A percentile compares a stretch with the other conserved stretches of the same genome.
Evolutionary conservation across 2,888 invertebrate genomes (phyloP).

Genomic region (Tenthredo notha): DNA sequence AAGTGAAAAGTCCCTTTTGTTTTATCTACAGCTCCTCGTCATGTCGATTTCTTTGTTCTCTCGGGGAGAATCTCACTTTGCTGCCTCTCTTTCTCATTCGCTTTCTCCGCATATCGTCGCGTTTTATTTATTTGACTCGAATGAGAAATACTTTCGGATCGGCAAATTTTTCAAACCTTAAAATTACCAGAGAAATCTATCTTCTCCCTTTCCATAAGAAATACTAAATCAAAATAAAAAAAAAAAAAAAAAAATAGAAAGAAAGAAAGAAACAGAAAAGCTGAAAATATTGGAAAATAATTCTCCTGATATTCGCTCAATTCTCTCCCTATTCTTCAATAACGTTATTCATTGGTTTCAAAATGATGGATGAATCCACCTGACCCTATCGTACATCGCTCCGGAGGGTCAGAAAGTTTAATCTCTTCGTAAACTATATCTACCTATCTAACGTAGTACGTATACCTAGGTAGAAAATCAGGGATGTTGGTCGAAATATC

Average conservation of each 20-base stretch:
- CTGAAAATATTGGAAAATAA: neutral
- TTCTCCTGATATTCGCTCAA: neutral
- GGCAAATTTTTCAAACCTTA: neutral
- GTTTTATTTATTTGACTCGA: slow-evolving; percentile 3
- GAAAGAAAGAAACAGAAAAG: neutral
- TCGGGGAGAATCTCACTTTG: neutral
- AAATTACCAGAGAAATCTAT: neutral
- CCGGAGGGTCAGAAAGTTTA: slow-evolving; percentile 17
- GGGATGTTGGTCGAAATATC: neutral
- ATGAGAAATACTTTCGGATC: neutral
- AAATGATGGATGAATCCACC: slow-evolving; percentile 5
- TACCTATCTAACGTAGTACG: neutral
- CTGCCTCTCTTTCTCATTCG: neutral
- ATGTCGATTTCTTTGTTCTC: neutral
- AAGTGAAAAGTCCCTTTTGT: slow-evolving; percentile 8
- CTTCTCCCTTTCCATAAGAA: neutral
- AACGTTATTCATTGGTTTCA: slow-evolving; percentile 8
- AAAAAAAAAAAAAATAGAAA: neutral
- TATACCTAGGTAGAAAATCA: neutral
- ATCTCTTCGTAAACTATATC: slow-evolving; percentile 15
- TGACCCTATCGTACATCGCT: neutral
- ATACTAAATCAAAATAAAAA: neutral
- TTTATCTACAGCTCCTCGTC: neutral
- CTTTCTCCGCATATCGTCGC: neutral
- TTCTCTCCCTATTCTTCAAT: neutral